Evolutionary conservation across 1,140 invertebrate genomes (phyloP).

Genomic region (Halesus radiatus): DNA sequence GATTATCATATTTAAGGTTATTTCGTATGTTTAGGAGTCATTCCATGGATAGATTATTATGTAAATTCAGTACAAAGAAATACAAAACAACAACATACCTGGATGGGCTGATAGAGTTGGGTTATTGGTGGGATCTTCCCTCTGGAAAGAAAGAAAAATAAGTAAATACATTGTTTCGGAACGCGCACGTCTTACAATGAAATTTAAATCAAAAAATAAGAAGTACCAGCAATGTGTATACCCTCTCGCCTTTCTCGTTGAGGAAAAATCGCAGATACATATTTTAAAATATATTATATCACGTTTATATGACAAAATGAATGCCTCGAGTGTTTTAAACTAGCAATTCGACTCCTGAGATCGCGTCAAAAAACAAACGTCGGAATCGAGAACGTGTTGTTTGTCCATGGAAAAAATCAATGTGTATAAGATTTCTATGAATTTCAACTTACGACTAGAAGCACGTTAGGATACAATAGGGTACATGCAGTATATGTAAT

Average conservation of each 20-base stretch:
- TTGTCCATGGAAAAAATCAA: constrained; percentile 13
- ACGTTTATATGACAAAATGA: neutral
- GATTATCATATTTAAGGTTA: too few species aligned
- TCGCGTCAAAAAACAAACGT: neutral
- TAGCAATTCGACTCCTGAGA: neutral
- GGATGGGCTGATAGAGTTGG: constrained; percentile 93
- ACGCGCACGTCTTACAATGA: neutral
- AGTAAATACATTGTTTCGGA: neutral
- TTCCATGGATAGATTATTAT: too few species aligned
- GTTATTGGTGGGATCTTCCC: constrained; percentile 80
- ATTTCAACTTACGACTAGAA: too few species aligned
- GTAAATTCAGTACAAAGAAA: neutral
- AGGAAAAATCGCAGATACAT: constrained; percentile 86
- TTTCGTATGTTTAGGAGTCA: too few species aligned
- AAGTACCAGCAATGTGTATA: constrained; percentile 81
- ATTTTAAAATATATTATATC: neutral
- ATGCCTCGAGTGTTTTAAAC: neutral
- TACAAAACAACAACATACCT: constrained; percentile 66
- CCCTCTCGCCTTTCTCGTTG: constrained; percentile 77
- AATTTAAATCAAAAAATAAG: constrained; percentile 23
- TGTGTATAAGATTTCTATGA: too few species aligned
- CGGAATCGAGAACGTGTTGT: neutral
- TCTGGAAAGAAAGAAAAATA: constrained; percentile 71
- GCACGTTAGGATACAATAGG: too few species aligned
- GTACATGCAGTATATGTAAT: too few species aligned